Conservation (phyloP, 2,113 vertebrate genomes). For the Bubo bubo region DNA sequence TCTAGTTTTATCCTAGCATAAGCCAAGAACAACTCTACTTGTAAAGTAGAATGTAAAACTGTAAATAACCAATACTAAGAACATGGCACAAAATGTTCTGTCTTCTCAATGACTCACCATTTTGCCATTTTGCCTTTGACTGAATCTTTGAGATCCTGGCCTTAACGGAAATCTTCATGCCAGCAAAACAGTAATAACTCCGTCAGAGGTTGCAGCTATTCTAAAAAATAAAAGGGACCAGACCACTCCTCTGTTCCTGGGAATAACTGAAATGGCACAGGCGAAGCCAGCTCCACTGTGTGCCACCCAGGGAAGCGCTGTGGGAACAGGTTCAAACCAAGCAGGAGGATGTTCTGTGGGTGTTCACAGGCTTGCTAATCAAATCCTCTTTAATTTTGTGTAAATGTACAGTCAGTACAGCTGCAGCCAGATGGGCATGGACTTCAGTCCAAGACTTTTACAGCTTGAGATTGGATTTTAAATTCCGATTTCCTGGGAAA, state of each 20-base stretch:
- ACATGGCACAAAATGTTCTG: not conserved
- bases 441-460: not conserved
- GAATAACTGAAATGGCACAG: not conserved
- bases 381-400: not conserved
- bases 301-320: not conserved
- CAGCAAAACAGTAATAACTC: not conserved
- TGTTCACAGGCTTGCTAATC: not conserved
- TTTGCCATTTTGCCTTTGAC: not conserved
- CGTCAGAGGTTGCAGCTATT: not conserved
- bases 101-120: not conserved
- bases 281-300: accelerated
- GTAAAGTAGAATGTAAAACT: not conserved
- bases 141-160: not conserved
- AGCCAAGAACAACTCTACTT: not conserved
- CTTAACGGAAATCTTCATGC: not conserved
- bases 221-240: not conserved
- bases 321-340: not conserved
- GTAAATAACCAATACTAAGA: not conserved
- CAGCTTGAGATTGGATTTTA: not conserved
- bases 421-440: not conserved
- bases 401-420: not conserved
- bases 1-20: not conserved
- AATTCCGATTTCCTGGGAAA: not conserved
- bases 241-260: not conserved
- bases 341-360: not conserved